phyloP scores from a whole-genome alignment of 2,797 vertebrate genomes.

The Anomalospiza imberbis region DNA sequence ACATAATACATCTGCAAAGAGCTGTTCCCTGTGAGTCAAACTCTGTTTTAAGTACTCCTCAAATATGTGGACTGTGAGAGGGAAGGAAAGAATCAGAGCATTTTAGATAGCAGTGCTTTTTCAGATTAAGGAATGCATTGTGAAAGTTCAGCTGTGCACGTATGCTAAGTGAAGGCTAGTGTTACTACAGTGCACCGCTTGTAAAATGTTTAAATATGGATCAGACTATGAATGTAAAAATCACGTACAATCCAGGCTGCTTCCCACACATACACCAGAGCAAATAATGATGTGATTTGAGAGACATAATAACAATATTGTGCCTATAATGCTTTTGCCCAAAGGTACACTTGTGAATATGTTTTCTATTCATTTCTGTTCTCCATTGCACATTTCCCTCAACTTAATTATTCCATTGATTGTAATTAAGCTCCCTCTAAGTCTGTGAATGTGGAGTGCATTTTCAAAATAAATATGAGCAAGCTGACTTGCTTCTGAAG shows the following conservation, averaged over 20 bases:
- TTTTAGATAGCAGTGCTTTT: background rate
- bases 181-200: background rate
- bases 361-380: constrained; percentile 68
- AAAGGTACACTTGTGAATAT: constrained; percentile 64
- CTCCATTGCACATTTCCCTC: constrained; percentile 55
- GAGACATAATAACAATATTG: constrained; percentile 65
- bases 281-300: constrained; percentile 63
- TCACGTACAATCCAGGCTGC: background rate
- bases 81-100: background rate
- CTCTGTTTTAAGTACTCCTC: background rate
- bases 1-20: constrained; percentile 4
- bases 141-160: background rate
- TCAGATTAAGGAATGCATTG: background rate
- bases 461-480: constrained; percentile 64
- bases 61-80: background rate
- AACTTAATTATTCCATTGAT: constrained; percentile 69
- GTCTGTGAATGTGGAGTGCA: constrained; percentile 28
- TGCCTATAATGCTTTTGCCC: constrained; percentile 64
- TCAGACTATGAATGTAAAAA: background rate
- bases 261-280: constrained; percentile 31
- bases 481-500: constrained; percentile 31
- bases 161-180: background rate
- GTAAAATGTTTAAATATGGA: constrained; percentile 32
- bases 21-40: constrained; percentile 8
- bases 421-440: constrained; percentile 67